phyloP scores from a whole-genome alignment of 2,797 vertebrate species.

The Smutsia temminckii region DNA sequence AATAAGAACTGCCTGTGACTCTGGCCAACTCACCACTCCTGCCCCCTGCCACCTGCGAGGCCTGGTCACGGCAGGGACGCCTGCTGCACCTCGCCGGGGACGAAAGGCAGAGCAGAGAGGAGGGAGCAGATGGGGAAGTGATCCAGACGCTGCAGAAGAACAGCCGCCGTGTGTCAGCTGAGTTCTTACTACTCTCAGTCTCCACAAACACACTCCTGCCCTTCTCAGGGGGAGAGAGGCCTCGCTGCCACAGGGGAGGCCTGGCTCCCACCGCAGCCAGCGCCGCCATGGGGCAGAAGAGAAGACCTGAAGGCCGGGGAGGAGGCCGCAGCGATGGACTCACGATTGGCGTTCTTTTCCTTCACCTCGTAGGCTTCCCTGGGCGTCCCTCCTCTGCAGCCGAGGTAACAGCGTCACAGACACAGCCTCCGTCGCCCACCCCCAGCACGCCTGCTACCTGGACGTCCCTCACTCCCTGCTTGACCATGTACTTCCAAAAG shows the following conservation, averaged over 20 bases:
- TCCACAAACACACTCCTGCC: background rate
- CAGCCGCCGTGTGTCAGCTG: background rate
- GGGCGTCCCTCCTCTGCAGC: background rate
- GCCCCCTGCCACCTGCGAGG: background rate
- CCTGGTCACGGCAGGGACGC: too few relatives aligned
- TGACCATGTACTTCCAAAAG: background rate
- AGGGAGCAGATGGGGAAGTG: background rate
- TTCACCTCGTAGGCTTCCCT: background rate
- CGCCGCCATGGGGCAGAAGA: background rate
- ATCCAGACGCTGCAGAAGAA: background rate
- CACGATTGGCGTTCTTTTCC: background rate
- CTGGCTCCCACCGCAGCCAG: background rate
- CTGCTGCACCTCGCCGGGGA: background rate
- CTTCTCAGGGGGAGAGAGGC: background rate
- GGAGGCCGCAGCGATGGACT: background rate
- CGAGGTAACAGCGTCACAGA: background rate
- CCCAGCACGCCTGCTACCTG: background rate
- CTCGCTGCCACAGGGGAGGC: background rate
- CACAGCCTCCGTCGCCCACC: too few relatives aligned
- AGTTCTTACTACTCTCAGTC: background rate
- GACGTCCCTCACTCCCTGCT: background rate
- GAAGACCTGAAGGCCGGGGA: background rate
- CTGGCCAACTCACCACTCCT: background rate
- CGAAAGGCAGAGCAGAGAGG: background rate
- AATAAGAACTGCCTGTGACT: background rate